Conservation (phyloP, 2,888 invertebrate genomes). For the Polydrusus tereticollis region DNA sequence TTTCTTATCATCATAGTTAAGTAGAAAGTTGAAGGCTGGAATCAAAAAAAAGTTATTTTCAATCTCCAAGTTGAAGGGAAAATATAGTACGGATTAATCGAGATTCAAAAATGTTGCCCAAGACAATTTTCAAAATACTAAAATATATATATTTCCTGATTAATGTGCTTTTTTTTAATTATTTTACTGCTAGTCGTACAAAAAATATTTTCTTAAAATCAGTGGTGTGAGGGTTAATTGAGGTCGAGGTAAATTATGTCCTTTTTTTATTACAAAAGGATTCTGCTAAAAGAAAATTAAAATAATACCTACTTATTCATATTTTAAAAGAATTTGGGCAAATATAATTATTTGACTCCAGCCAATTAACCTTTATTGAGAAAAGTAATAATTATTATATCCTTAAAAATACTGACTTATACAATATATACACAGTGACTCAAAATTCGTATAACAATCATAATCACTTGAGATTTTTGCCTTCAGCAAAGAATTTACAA, state of each 20-base stretch:
- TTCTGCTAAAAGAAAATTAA: too few species aligned
- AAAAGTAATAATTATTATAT: slow-evolving; percentile 57
- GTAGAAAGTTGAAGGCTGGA: slow-evolving; percentile 7
- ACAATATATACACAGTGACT: slow-evolving; percentile 64
- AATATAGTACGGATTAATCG: slow-evolving; percentile 44
- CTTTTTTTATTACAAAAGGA: too few species aligned
- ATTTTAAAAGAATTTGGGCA: slow-evolving; percentile 1
- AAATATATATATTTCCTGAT: not conserved
- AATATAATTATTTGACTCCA: slow-evolving; percentile 25
- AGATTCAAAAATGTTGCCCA: slow-evolving; percentile 19
- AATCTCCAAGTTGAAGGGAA: slow-evolving; percentile 18
- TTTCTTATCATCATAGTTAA: slow-evolving; percentile 31
- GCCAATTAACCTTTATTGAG: slow-evolving; percentile 14
- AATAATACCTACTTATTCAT: not conserved
- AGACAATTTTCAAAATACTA: not conserved
- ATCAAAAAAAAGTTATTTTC: slow-evolving; percentile 13
- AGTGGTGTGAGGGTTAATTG: too few species aligned
- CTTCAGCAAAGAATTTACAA: slow-evolving; percentile 61
- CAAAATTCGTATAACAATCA: slow-evolving; percentile 68
- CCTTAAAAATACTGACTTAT: slow-evolving; percentile 67
- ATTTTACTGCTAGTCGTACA: too few species aligned
- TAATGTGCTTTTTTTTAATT: not conserved
- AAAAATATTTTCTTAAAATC: too few species aligned
- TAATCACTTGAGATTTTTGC: slow-evolving; percentile 65
- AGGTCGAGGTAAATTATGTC: too few species aligned